Evolutionary conservation across 2,888 invertebrate genomes (phyloP).

Genomic region (Phyto melanocephala): DNA sequence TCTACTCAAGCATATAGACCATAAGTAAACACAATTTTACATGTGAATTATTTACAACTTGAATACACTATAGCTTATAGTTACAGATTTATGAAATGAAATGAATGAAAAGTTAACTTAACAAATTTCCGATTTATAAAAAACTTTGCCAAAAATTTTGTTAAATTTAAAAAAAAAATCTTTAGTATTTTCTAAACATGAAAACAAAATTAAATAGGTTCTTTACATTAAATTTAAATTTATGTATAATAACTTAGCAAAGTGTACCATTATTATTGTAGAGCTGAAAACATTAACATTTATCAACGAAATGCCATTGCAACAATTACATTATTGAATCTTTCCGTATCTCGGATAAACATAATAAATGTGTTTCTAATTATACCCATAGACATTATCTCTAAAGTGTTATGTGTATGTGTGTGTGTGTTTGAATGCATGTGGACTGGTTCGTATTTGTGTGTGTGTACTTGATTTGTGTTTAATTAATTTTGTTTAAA

Average conservation of each 20-base stretch:
- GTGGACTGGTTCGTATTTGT: neutral
- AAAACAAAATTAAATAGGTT: too few relatives aligned
- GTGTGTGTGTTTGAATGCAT: neutral
- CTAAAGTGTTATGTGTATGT: neutral
- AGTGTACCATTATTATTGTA: neutral
- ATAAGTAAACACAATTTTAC: neutral
- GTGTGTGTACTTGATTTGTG: constrained; percentile 31
- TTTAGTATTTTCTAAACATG: too few relatives aligned
- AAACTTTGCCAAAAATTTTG: too few relatives aligned
- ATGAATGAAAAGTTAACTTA: too few relatives aligned
- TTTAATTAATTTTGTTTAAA: constrained; percentile 60
- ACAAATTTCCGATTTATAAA: too few relatives aligned
- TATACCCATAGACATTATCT: constrained; percentile 21
- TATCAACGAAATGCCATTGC: neutral
- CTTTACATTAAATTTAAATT: too few relatives aligned
- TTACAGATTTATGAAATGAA: too few relatives aligned
- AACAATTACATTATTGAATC: constrained; percentile 51
- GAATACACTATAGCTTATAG: too few relatives aligned
- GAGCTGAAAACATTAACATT: neutral
- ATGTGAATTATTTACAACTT: too few relatives aligned
- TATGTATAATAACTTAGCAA: neutral
- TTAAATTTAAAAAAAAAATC: too few relatives aligned
- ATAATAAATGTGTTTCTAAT: constrained; percentile 54
- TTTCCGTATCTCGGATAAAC: constrained; percentile 25
- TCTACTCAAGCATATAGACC: neutral